phyloP scores from a whole-genome alignment of 2,888 invertebrate genomes.

The Automeris io region DNA sequence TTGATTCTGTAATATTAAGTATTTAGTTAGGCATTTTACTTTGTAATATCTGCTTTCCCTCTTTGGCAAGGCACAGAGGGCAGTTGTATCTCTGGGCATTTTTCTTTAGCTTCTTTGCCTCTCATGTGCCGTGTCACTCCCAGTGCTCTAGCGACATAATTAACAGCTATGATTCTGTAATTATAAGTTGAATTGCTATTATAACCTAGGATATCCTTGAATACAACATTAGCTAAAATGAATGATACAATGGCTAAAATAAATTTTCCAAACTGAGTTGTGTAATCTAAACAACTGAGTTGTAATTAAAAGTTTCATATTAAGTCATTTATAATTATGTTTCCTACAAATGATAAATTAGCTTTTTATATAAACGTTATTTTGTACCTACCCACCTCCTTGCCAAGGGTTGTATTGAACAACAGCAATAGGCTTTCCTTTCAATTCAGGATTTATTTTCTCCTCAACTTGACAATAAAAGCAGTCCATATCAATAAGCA shows the following conservation, averaged over 20 bases:
- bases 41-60: conserved; percentile 96
- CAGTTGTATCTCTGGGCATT: conserved; percentile 91
- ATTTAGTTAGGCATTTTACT: too few relatives aligned
- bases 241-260: too few relatives aligned
- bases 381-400: conserved; percentile 88
- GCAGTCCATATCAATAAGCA: conserved; percentile 98
- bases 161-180: conserved; percentile 95
- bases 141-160: conserved; percentile 93
- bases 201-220: too few relatives aligned
- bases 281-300: neutral
- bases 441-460: conserved; percentile 86
- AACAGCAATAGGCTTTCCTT: conserved; percentile 95
- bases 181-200: too few relatives aligned
- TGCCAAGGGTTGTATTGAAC: conserved; percentile 97
- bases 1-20: too few relatives aligned
- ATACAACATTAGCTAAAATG: too few relatives aligned
- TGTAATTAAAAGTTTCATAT: too few relatives aligned
- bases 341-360: too few relatives aligned
- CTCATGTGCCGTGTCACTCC: conserved; percentile 95
- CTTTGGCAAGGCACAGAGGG: conserved; percentile 90
- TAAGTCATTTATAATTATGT: too few relatives aligned
- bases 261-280: too few relatives aligned
- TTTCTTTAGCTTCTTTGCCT: conserved; percentile 92
- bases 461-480: conserved; percentile 99
- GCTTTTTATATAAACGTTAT: neutral